phyloP scores from a whole-genome alignment of 2,888 invertebrate genomes.

The Phaedon cochleariae region DNA sequence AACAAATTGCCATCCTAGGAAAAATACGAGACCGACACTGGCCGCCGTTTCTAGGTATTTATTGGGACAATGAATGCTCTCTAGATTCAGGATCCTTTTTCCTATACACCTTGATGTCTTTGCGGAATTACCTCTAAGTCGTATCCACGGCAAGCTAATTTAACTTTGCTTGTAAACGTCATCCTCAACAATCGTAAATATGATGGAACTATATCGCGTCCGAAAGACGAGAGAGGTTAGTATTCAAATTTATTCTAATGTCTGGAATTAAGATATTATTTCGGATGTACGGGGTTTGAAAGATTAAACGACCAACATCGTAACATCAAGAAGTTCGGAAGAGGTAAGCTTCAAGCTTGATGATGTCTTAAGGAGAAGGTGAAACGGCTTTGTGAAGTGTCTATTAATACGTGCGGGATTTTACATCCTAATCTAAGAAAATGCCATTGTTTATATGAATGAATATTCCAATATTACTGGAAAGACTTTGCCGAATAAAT shows the following conservation, averaged over 20 bases:
- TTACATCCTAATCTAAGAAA: background rate
- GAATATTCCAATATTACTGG: background rate
- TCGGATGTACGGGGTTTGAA: constrained; percentile 43
- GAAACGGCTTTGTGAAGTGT: background rate
- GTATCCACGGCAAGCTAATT: constrained; percentile 29
- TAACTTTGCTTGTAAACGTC: constrained; percentile 39
- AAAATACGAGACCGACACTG: no score
- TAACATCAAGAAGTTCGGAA: constrained; percentile 23
- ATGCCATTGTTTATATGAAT: background rate
- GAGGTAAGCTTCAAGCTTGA: constrained; percentile 45
- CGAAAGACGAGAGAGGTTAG: constrained; percentile 42
- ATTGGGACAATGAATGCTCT: no score
- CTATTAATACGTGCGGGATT: background rate
- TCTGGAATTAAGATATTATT: constrained; percentile 60
- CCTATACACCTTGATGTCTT: no score
- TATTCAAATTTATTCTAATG: constrained; percentile 59
- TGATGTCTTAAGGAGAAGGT: constrained; percentile 34
- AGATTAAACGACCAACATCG: constrained; percentile 24
- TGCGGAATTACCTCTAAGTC: background rate
- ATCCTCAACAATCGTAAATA: constrained; percentile 39
- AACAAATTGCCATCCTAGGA: no score
- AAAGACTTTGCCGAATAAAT: no score
- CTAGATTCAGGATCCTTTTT: no score
- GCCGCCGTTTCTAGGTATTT: no score
- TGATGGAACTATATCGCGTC: constrained; percentile 39